Conservation (phyloP, 2,888 invertebrate genomes). For the Heliconius hortense region DNA sequence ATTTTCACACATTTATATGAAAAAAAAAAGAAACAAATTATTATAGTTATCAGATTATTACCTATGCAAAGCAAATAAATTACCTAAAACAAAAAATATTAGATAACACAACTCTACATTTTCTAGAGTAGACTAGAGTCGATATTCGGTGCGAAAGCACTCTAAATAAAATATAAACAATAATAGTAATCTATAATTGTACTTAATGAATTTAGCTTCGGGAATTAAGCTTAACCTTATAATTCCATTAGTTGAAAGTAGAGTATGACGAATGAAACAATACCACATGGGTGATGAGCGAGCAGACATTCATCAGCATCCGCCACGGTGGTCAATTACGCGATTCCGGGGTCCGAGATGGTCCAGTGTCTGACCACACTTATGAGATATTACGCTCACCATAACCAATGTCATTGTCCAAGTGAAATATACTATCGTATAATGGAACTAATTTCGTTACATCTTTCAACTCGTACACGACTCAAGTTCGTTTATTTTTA, state of each 20-base stretch:
- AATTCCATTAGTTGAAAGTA: slow-evolving; percentile 21
- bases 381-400: slow-evolving; percentile 42
- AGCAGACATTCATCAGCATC: slow-evolving; percentile 72
- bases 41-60: not conserved
- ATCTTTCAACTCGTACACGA: slow-evolving; percentile 37
- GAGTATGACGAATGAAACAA: slow-evolving; percentile 28
- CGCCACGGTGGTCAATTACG: slow-evolving; percentile 72
- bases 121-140: not conserved
- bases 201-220: slow-evolving; percentile 3
- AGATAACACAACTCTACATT: not conserved
- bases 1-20: not conserved
- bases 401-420: slow-evolving; percentile 42
- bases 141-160: not conserved
- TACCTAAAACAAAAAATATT: not conserved
- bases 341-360: slow-evolving; percentile 48
- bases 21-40: not conserved
- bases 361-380: slow-evolving; percentile 44
- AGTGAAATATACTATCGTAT: slow-evolving; percentile 36
- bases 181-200: not conserved
- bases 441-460: slow-evolving; percentile 40
- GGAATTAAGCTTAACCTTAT: not conserved
- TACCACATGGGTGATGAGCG: slow-evolving; percentile 46
- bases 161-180: not conserved
- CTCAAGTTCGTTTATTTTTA: slow-evolving; percentile 36
- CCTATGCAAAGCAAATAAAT: not conserved